These are phyloP conservation scores for Neotragus pygmaeus DNA, from an alignment of 2,113 vertebrate species.

Conservation along the genomic window DNA sequence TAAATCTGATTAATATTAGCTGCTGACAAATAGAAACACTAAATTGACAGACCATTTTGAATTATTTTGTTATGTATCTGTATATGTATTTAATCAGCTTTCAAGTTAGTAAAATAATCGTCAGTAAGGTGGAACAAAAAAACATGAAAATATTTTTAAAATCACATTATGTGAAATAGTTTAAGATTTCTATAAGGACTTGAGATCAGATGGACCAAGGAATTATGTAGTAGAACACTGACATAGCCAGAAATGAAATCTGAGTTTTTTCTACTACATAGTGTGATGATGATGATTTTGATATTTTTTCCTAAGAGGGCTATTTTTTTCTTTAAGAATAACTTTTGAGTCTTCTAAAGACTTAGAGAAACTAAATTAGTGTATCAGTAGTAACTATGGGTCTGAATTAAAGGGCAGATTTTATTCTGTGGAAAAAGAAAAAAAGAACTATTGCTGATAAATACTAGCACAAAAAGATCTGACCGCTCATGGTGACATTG, in stretches of 20 bases:
- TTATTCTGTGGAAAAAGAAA: neutral
- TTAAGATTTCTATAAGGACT: neutral
- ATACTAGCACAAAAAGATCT: neutral
- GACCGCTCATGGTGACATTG: neutral
- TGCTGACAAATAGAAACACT: neutral
- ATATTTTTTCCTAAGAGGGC: neutral
- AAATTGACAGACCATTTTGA: neutral
- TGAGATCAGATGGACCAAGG: neutral
- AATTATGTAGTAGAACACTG: neutral
- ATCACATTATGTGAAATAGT: neutral
- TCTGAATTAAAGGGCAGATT: neutral
- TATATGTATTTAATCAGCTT: neutral
- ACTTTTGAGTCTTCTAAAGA: neutral
- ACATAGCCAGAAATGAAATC: neutral
- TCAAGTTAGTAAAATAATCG: neutral
- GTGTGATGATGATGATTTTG: neutral
- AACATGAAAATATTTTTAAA: neutral
- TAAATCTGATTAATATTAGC: neutral
- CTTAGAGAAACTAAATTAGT: neutral
- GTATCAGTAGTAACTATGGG: neutral
- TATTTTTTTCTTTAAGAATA: conserved; percentile 19
- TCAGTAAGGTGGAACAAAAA: neutral
- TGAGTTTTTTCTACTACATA: neutral
- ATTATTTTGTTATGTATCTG: neutral
- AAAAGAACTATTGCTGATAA: neutral